Percentiles rank a stretch among this genome's conserved stretches.
phyloP scores from a whole-genome alignment of 2,888 invertebrate species.

The Hipparchia semele region DNA sequence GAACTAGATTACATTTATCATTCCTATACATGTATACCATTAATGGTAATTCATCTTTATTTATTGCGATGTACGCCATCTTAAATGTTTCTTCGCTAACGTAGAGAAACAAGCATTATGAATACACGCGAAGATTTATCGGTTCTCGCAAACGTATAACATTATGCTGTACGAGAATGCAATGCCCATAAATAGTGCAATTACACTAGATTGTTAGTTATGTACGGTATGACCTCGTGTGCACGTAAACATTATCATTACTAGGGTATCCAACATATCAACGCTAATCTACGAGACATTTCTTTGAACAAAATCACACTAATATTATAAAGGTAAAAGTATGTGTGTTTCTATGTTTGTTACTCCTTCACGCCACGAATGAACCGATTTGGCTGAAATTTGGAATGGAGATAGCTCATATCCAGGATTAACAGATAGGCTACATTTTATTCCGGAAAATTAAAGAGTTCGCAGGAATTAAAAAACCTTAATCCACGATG shows the following conservation, averaged over 20 bases:
- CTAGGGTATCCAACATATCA: constrained; percentile 11
- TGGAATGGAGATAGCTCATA: too few species aligned
- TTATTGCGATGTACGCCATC: constrained; percentile 22
- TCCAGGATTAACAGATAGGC: too few species aligned
- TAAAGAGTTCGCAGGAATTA: too few species aligned
- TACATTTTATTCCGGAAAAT: too few species aligned
- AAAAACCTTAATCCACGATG: too few species aligned
- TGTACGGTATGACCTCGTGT: constrained; percentile 58
- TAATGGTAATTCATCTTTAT: constrained; percentile 23
- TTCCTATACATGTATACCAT: not conserved
- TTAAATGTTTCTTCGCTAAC: constrained; percentile 23
- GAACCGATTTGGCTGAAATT: too few species aligned
- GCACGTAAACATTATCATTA: constrained; percentile 58
- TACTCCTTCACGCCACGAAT: too few species aligned
- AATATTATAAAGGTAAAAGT: too few species aligned
- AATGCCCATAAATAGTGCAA: constrained; percentile 52
- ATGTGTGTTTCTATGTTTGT: too few species aligned
- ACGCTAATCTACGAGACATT: not conserved
- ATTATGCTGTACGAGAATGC: constrained; percentile 40
- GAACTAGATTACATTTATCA: constrained; percentile 18
- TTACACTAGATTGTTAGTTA: constrained; percentile 55
- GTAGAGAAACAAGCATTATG: constrained; percentile 27
- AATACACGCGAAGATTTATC: constrained; percentile 39
- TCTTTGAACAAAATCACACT: not conserved
- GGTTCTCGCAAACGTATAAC: constrained; percentile 34